Evolutionary conservation across 2,888 invertebrate genomes (phyloP).

Genomic region (Temnothorax rugatulus): DNA sequence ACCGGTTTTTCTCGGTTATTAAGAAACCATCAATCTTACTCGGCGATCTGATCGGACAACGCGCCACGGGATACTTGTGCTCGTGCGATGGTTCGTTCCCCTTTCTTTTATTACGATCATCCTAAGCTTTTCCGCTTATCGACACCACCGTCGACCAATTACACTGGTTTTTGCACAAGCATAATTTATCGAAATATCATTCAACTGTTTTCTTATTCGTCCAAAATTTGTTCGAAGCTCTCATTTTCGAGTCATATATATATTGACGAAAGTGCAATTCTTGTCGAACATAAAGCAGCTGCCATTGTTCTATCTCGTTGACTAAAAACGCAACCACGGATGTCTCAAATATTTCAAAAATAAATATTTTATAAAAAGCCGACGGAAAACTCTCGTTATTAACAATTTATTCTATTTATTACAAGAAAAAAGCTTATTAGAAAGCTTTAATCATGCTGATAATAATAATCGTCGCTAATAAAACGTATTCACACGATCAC

Average conservation of each 20-base stretch:
- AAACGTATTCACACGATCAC: neutral
- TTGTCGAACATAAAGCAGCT: conserved; percentile 69
- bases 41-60: conserved; percentile 76
- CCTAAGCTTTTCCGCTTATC: conserved; percentile 36
- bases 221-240: neutral
- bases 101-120: conserved; percentile 41
- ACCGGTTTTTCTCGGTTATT: conserved; percentile 85
- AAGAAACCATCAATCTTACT: conserved; percentile 84
- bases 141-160: conserved; percentile 2
- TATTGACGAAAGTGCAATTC: conserved; percentile 44
- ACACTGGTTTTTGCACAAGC: neutral
- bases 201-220: conserved; percentile 10
- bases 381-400: neutral
- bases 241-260: conserved; percentile 23
- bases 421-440: neutral
- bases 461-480: conserved; percentile 14
- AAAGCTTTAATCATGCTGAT: neutral
- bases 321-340: neutral
- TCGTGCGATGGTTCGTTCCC: conserved; percentile 64
- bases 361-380: neutral
- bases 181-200: conserved; percentile 22
- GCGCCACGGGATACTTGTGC: conserved; percentile 76
- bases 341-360: neutral
- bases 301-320: conserved; percentile 66
- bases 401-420: neutral